Evolutionary conservation across 1,140 invertebrate genomes (phyloP).

Genomic region (Babylonia areolata): DNA sequence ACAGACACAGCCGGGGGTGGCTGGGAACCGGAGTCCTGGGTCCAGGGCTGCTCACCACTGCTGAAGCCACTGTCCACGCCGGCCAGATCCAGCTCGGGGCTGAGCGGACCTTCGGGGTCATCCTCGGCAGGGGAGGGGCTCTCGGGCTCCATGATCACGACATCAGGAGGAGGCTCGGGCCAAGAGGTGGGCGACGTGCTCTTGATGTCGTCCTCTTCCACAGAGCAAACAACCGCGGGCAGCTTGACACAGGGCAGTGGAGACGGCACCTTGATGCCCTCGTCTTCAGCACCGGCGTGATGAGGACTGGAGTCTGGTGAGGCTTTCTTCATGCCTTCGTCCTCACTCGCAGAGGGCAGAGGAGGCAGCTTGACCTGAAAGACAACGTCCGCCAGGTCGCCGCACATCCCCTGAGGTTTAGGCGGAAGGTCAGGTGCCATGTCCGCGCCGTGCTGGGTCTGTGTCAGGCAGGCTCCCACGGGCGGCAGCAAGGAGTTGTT

Average conservation of each 20-base stretch:
- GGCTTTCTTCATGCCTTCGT: not conserved
- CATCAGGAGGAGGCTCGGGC: not conserved
- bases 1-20: not conserved
- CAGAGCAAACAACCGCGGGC: not conserved
- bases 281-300: not conserved
- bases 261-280: not conserved
- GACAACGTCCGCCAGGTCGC: not conserved
- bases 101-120: not conserved
- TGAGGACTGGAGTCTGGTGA: not conserved
- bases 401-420: not conserved
- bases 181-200: not conserved
- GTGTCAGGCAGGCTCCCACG: not conserved
- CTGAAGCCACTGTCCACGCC: conserved; percentile 18
- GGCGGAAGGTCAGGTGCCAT: not conserved
- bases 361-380: conserved; percentile 23
- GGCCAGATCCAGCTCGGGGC: not conserved
- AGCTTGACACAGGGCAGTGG: not conserved
- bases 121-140: not conserved
- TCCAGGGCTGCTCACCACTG: conserved; percentile 9
- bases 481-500: not conserved
- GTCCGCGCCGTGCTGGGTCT: conserved; percentile 5
- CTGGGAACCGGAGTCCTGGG: not conserved
- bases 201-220: not conserved
- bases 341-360: not conserved
- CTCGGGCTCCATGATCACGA: not conserved